These are phyloP conservation scores for Alouatta palliata DNA, from an alignment of 2,113 vertebrate species.

Conservation along the genomic window DNA sequence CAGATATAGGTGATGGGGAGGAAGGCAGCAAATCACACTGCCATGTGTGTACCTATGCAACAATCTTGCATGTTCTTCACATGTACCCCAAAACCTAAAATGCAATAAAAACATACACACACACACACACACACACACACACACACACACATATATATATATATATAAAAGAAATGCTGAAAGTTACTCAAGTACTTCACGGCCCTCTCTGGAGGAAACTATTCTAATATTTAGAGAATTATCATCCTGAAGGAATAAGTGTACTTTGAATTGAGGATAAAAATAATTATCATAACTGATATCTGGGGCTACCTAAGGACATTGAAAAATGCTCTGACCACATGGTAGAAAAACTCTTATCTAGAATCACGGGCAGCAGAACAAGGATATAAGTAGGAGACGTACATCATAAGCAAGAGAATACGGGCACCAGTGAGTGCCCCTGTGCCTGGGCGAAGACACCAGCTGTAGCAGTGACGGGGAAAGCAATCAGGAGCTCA, in stretches of 20 bases:
- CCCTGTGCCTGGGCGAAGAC: not conserved
- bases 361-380: not conserved
- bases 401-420: not conserved
- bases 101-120: too few species aligned
- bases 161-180: too few species aligned
- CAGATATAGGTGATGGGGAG: too few species aligned
- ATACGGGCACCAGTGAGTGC: not conserved
- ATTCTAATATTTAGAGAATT: conserved; percentile 16
- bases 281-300: not conserved
- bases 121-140: too few species aligned
- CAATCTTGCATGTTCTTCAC: too few species aligned
- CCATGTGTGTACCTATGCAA: too few species aligned
- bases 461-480: not conserved
- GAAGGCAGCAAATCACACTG: too few species aligned
- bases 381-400: not conserved
- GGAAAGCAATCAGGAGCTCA: not conserved
- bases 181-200: conserved; percentile 14
- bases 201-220: not conserved
- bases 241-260: not conserved
- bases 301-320: not conserved
- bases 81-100: too few species aligned
- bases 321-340: not conserved
- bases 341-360: not conserved
- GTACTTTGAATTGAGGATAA: not conserved
- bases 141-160: too few species aligned